Evolutionary conservation across 2,888 invertebrate species (phyloP).

Genomic region (Tipula lateralis): DNA sequence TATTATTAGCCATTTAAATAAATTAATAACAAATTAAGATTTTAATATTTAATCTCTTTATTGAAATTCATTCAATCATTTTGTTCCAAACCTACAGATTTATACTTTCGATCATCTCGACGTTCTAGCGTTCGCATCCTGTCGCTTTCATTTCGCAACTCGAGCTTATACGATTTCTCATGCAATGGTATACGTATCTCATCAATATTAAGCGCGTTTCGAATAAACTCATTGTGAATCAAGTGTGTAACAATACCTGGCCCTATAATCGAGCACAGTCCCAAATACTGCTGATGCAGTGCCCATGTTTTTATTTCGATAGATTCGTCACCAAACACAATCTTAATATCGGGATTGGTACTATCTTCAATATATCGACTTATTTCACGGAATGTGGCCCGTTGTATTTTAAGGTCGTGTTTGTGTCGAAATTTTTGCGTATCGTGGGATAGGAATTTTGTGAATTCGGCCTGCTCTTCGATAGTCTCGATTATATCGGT

Average conservation of each 20-base stretch:
- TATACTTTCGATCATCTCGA: conserved; percentile 74
- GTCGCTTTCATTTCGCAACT: conserved; percentile 82
- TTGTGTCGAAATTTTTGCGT: conserved; percentile 93
- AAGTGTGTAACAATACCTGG: conserved; percentile 69
- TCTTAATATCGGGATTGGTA: conserved; percentile 47
- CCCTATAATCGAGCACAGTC: conserved; percentile 53
- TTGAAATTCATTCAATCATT: background rate
- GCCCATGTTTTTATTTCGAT: conserved; percentile 49
- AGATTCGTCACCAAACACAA: conserved; percentile 46
- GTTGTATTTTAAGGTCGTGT: conserved; percentile 87
- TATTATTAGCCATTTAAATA: no score
- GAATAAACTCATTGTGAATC: conserved; percentile 70
- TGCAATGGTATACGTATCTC: background rate
- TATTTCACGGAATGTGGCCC: conserved; percentile 92
- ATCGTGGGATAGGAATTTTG: conserved; percentile 82
- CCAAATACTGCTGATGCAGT: conserved; percentile 51
- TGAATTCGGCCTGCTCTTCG: conserved; percentile 60
- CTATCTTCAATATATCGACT: conserved; percentile 74
- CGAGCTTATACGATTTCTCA: conserved; percentile 60
- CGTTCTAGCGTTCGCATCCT: conserved; percentile 86
- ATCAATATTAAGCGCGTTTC: conserved; percentile 72
- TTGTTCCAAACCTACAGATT: background rate
- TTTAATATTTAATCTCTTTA: background rate
- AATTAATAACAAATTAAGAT: background rate
- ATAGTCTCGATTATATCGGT: conserved; percentile 59